Base-by-base conservation (phyloP, 2,888 invertebrate species). In the Alcis repandata region DNA sequence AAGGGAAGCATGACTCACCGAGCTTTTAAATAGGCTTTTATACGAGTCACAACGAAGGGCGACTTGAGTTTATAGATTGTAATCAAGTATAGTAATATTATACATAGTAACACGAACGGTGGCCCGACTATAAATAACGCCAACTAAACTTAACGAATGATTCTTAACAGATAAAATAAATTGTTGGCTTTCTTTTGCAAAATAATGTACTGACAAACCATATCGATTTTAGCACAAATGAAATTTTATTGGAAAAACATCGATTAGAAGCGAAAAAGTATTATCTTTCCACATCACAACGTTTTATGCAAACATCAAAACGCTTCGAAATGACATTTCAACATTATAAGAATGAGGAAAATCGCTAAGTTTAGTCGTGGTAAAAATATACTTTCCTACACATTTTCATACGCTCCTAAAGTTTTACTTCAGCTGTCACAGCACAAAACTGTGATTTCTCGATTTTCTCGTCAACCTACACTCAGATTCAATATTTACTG, bases 401-500 rank as follows among this genome's bases (percentile, higher is more conserved):
- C 20, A 45, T 56, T 45, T 20, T 40, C 40, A 36, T 36, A 36
- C 45, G n/a, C n/a, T 33, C n/a, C 9, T 13, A 43, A 32, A 56
- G 13, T 36, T 56, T 56, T 20, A 32, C 36, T 56, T 45, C 45
- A 43, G 27, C 38, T 15, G 9, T 17, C 51, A 32, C 11, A 57
- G 33, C 38, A 48, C 10, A 32, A 45, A 59, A 33, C 54, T 10
- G 49, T 15, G 59, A 43, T 63, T 32, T 27, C 15, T 41, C 41
- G 27, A 17, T 10, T 63, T 32, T 27, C 15, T 41, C 41, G 27
- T 22, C n/a, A 54, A 36, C n/a, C 33, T 8, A 40, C 41, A 41
- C 54, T 64, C 54, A 59, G 54, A 64, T 64, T 64, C 64, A 64
- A 64, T 64, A 59, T 64, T 64, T 64, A 64, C 64, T 36, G 49